phyloP scores from a whole-genome alignment of 2,113 vertebrate genomes.

The Bubalus kerabau region DNA sequence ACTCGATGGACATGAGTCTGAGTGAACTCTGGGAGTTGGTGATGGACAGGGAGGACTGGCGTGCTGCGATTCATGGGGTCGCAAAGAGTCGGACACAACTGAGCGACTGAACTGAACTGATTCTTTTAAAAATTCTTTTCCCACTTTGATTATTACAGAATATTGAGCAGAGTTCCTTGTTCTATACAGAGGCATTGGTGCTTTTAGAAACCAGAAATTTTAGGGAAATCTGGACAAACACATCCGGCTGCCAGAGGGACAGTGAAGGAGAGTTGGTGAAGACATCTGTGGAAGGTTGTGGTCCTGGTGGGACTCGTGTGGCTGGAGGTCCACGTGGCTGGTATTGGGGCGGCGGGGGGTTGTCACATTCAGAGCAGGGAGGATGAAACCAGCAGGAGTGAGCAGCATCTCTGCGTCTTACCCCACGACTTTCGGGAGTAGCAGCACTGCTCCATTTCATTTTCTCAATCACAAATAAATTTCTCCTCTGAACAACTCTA shows the following conservation, averaged over 20 bases:
- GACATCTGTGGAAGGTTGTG: neutral
- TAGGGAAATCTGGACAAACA: too few species aligned
- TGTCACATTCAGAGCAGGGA: neutral
- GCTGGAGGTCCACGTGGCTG: neutral
- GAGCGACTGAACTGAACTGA: too few species aligned
- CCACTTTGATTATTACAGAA: neutral
- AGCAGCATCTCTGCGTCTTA: neutral
- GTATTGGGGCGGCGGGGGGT: neutral
- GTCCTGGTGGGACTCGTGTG: rapidly evolving
- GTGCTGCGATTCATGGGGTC: too few species aligned
- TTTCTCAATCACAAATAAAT: neutral
- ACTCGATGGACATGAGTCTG: too few species aligned
- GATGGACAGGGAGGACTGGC: too few species aligned
- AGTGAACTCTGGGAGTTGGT: too few species aligned
- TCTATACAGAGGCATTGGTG: neutral
- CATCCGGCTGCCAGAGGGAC: neutral
- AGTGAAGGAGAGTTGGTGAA: neutral
- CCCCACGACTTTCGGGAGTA: neutral
- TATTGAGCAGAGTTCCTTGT: neutral
- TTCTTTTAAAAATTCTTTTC: neutral
- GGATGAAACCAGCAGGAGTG: neutral
- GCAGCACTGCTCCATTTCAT: neutral
- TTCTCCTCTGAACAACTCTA: neutral
- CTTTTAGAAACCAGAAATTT: neutral
- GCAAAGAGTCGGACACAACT: too few species aligned